Evolutionary conservation across 2,888 invertebrate genomes (phyloP).

Genomic region (Apamea anceps): DNA sequence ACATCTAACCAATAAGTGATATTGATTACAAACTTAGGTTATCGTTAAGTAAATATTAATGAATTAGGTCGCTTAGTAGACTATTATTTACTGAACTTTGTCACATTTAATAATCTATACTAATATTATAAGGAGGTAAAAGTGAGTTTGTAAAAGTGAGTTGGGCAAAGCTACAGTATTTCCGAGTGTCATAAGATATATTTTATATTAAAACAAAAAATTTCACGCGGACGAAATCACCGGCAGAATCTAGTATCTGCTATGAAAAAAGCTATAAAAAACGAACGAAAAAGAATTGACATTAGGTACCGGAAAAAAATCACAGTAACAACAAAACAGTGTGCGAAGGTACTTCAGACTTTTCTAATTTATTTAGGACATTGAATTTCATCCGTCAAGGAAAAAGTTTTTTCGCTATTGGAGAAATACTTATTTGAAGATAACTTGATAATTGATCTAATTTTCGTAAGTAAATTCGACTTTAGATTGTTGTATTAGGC

Average conservation of each 20-base stretch:
- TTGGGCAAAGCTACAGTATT: not conserved
- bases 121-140: not conserved
- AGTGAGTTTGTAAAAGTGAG: not conserved
- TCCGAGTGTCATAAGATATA: not conserved
- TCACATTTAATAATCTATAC: not conserved
- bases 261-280: not conserved
- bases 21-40: constrained; percentile 37
- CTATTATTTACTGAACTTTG: not conserved
- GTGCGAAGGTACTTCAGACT: not conserved
- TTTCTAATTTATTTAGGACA: constrained; percentile 17
- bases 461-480: not conserved
- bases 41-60: constrained; percentile 1
- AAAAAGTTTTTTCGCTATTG: constrained; percentile 1
- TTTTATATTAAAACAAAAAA: not conserved
- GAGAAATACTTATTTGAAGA: constrained; percentile 2
- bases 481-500: not conserved
- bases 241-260: not conserved
- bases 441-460: not conserved
- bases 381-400: constrained; percentile 15
- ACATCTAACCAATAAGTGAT: constrained; percentile 30
- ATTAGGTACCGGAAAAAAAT: not conserved
- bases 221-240: not conserved
- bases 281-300: not conserved
- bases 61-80: not conserved
- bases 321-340: not conserved